Percentiles rank a stretch among this genome's conserved stretches.
phyloP scores from a whole-genome alignment of 1,140 invertebrate species.

The Cyrtorhinus lividipennis region DNA sequence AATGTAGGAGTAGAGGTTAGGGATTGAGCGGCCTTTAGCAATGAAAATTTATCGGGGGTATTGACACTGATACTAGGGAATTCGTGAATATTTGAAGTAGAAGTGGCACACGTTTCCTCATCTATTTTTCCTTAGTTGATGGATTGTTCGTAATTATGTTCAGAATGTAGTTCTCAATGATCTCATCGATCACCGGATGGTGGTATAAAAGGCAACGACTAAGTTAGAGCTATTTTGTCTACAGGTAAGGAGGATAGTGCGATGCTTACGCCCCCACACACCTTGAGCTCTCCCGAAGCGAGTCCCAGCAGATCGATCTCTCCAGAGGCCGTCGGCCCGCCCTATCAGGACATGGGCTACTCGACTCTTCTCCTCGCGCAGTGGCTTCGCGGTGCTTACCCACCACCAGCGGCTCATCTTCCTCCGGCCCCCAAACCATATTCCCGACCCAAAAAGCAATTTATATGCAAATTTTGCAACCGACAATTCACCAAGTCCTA shows the following conservation, averaged over 20 bases:
- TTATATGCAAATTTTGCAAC: slow-evolving; percentile 86
- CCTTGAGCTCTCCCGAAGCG: slow-evolving; percentile 7
- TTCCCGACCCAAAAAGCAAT: slow-evolving; percentile 49
- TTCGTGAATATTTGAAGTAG: too few species aligned
- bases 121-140: too few species aligned
- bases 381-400: slow-evolving; percentile 18
- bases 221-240: not conserved
- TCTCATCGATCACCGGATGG: too few species aligned
- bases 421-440: slow-evolving; percentile 26
- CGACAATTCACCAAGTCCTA: slow-evolving; percentile 96
- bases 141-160: too few species aligned
- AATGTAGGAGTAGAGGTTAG: too few species aligned
- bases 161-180: too few species aligned
- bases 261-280: slow-evolving; percentile 17
- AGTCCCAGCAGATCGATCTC: slow-evolving; percentile 5
- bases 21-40: too few species aligned
- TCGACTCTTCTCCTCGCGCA: slow-evolving; percentile 22
- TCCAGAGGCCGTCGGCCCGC: not conserved
- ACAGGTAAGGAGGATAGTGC: slow-evolving; percentile 12
- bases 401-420: not conserved
- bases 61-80: too few species aligned
- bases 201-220: too few species aligned
- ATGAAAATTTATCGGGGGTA: too few species aligned
- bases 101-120: too few species aligned
- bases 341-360: slow-evolving; percentile 11